Evolutionary conservation across 2,797 vertebrate species (phyloP).

Genomic region (Octomys mimax): DNA sequence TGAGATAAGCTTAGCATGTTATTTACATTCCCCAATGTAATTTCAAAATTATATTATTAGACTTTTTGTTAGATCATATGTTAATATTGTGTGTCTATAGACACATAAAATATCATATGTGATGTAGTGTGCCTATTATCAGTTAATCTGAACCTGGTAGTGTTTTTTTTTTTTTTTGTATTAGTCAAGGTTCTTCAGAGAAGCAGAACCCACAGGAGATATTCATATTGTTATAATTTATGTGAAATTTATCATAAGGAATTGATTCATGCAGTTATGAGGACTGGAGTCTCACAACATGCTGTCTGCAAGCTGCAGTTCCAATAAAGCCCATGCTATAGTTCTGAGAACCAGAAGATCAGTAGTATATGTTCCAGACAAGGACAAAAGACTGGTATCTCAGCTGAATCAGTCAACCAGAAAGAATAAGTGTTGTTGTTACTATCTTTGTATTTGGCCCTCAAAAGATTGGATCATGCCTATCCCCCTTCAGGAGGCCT

Average conservation of each 20-base stretch:
- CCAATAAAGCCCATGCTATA: neutral
- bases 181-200: neutral
- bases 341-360: neutral
- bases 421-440: neutral
- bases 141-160: neutral
- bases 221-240: neutral
- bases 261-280: neutral
- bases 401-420: neutral
- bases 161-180: neutral
- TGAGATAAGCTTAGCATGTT: neutral
- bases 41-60: conserved; percentile 33
- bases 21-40: neutral
- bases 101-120: neutral
- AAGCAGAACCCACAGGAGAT: neutral
- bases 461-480: neutral
- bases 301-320: neutral
- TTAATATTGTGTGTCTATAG: neutral
- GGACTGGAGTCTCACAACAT: neutral
- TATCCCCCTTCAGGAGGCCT: neutral
- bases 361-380: neutral
- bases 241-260: neutral
- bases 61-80: neutral
- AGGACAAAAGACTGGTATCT: neutral
- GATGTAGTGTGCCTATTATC: neutral
- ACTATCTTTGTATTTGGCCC: neutral